Evolutionary conservation across 2,797 vertebrate genomes (phyloP), one percentile per base, ranked within the genome.

Genomic region (Eremophila alpestris): DNA sequence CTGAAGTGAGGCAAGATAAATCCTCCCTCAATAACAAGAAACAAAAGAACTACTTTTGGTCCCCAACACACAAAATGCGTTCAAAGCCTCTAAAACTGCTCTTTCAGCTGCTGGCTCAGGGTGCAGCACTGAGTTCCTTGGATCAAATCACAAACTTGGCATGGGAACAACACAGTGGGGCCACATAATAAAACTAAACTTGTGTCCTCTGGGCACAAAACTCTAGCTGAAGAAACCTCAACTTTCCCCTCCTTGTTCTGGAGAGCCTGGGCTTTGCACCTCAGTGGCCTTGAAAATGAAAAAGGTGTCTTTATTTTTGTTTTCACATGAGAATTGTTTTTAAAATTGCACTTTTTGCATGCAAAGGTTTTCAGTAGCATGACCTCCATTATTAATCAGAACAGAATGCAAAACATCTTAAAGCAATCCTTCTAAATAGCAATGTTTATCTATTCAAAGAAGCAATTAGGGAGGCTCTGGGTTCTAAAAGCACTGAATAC

Each of bases 381-480:
- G 69, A 90, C 80, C 92, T 95, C 77, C 32, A 16, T 86, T 93
- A 93, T 93, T 84, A 90, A 90, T 55, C 43, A 77, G 69, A 90
- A 83, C 67, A 82, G 59, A 91, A 94, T 8, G 32, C 36, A 40
- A 43, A 82, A 90, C 13, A 4, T 85, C 91, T 86, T 83, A 83
- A 83, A 87, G 77, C 40, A 83, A 85, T 80, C 87, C 62, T 93
- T 55, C 89, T 48, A 92, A 94, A 95, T 15, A 70, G 83, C 92
- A 88, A 88, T 46, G 71, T 91, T 75, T 85, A 95, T 93, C 83
- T 91, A 85, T 82, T 90, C 93, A 91, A 84, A 91, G 95, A 89
- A 95, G 87, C 90, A 96, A 97, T 95, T 94, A 95, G 90, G 71
- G 90, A 92, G 82, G 59, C 87, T 90, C 89, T 19, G 27, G 80